These are phyloP conservation scores for Acanthurus tractus DNA, from an alignment of 2,797 vertebrate genomes.

Conservation along the genomic window DNA sequence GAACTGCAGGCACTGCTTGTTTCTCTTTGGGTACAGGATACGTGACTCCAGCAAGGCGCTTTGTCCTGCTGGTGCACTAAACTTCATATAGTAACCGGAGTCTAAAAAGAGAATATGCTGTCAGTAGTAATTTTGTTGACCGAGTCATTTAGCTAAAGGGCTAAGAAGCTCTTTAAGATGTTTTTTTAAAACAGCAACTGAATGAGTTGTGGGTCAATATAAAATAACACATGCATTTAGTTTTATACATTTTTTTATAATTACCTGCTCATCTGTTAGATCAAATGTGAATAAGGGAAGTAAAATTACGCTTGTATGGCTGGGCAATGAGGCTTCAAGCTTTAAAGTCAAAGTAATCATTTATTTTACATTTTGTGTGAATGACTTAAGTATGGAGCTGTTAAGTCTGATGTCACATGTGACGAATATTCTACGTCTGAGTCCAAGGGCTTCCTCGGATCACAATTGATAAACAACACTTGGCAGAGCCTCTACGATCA, in stretches of 20 bases:
- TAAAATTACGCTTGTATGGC: neutral
- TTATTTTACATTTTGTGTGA: too few species aligned
- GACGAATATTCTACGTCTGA: too few species aligned
- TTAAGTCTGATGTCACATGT: too few species aligned
- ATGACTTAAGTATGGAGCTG: too few species aligned
- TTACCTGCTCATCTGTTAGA: neutral
- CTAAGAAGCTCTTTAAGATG: too few species aligned
- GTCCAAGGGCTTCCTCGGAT: too few species aligned
- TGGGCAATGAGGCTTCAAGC: too few species aligned
- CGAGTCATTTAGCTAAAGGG: neutral
- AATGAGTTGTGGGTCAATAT: neutral
- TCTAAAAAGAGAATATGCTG: conserved; percentile 70
- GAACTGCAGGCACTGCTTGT: conserved; percentile 92
- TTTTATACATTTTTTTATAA: neutral
- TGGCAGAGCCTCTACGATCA: too few species aligned
- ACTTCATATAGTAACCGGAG: conserved; percentile 91
- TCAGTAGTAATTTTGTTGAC: neutral
- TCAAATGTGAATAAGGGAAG: neutral
- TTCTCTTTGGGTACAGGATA: conserved; percentile 91
- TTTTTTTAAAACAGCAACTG: neutral
- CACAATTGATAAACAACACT: too few species aligned
- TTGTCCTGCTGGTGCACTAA: conserved; percentile 78
- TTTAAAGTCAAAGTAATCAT: too few species aligned
- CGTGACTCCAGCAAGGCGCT: conserved; percentile 90
- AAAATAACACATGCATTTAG: neutral